Conservation (phyloP, 2,888 invertebrate genomes). For the Gisinianus flammeolus region DNA sequence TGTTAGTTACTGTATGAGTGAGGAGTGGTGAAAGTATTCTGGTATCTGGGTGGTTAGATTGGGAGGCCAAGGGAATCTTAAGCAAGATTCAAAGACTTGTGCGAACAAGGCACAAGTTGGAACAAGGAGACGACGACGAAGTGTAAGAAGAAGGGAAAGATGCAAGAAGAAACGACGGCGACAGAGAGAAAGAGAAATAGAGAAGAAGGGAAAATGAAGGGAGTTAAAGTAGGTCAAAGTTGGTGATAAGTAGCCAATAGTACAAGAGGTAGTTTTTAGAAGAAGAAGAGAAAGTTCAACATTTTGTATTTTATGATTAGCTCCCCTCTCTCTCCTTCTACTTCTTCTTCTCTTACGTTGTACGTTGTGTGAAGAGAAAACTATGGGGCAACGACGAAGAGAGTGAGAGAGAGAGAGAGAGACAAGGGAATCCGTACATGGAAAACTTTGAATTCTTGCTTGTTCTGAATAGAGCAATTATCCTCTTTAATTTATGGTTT, state of each 20-base stretch:
- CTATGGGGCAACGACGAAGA: background rate
- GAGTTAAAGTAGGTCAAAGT: slow-evolving; percentile 29
- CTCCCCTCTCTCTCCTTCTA: background rate
- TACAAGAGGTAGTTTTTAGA: background rate
- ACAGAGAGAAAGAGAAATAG: background rate
- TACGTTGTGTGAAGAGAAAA: background rate
- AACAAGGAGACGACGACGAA: too few species aligned
- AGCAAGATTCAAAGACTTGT: too few species aligned
- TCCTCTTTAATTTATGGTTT: slow-evolving; percentile 39
- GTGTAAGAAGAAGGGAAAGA: too few species aligned
- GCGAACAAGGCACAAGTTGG: too few species aligned
- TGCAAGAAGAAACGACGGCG: background rate
- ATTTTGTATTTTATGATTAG: slow-evolving; percentile 24
- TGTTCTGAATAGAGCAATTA: slow-evolving; percentile 33
- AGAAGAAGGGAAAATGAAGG: background rate
- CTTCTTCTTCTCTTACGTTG: background rate
- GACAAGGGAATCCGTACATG: too few species aligned
- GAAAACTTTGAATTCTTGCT: slow-evolving; percentile 31
- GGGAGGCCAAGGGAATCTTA: too few species aligned
- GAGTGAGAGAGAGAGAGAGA: slow-evolving; percentile 1
- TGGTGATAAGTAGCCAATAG: slow-evolving; percentile 20
- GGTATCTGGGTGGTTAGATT: too few species aligned
- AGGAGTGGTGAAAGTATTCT: too few species aligned
- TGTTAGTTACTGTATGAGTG: too few species aligned
- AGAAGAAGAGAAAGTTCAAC: background rate